Base-by-base conservation (phyloP, 2,888 invertebrate species). In the Asteroscopus sphinx region DNA sequence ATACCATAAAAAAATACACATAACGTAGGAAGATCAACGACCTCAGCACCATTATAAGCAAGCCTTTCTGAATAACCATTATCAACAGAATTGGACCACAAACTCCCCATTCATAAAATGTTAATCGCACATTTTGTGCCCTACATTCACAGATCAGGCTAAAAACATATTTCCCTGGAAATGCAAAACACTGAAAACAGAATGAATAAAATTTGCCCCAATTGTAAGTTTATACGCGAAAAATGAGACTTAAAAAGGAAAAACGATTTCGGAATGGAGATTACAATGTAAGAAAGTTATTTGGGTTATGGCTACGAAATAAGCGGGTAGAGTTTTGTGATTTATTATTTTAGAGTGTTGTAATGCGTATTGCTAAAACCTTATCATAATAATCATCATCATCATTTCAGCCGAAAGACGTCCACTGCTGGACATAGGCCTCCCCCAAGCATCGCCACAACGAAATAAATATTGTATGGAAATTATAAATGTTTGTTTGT, bases 261-360 rank as follows among this genome's bases (percentile, higher is more conserved):
- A 73, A 77, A 71, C 69, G 71, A 73, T 77, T 74, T 68, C 46
- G 56, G 60, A 66, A 71, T 72, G 62, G 55, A 75, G 75, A 77
- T 75, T 70, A 77, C 67, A 55, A 54, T 64, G 66, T 71, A 68
- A 67, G 67, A 66, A 64, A 68, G 63, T 67, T 67, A 59, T 70
- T 66, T 44, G 54, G 37, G 51, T 52, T 25, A 52, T 26, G 61
- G 57, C 68, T 40, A 0, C 59, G 16, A 42, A 68, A 41, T 4
- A 4, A 16, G 56, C 33, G 51, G 21, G 41, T 15, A 9, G 11
- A 15, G 15, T 37, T 5, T 44, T 48, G 16, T 35, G 32, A 58
- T 68, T 54, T 48, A 41, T n/a, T 8, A 35, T 4, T 3, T 2
- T 4, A 21, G 17, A 2, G 17, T n/a, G n/a, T n/a, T n/a, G n/a